Percentiles rank a stretch among this genome's conserved stretches.
These are phyloP conservation scores for Halichoeres trimaculatus DNA, from an alignment of 2,113 vertebrate species.

Conservation along the genomic window DNA sequence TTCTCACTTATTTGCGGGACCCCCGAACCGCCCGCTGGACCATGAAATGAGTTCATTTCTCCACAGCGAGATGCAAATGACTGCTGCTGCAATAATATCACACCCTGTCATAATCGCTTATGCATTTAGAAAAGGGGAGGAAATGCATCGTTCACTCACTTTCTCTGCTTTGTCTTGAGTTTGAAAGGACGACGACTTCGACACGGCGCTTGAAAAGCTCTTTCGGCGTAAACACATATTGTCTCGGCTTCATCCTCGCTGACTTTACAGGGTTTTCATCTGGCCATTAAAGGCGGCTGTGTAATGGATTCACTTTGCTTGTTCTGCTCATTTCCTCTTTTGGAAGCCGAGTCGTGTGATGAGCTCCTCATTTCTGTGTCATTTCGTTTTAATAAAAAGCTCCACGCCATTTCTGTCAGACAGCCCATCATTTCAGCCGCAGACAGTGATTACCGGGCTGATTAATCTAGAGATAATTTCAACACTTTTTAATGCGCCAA, in stretches of 20 bases:
- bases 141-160: slow-evolving; percentile 34
- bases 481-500: not conserved
- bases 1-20: slow-evolving; percentile 69
- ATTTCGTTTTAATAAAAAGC: not conserved
- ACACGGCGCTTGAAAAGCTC: slow-evolving; percentile 29
- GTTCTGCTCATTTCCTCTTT: slow-evolving; percentile 34
- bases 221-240: slow-evolving; percentile 33
- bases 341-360: not conserved
- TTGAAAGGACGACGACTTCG: slow-evolving; percentile 17
- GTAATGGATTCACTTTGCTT: slow-evolving; percentile 21
- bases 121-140: slow-evolving; percentile 47
- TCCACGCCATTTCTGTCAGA: not conserved
- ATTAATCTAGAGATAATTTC: slow-evolving; percentile 20
- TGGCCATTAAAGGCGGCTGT: slow-evolving; percentile 19
- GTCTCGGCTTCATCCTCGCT: slow-evolving; percentile 29
- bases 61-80: slow-evolving; percentile 72
- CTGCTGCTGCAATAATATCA: slow-evolving; percentile 68
- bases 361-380: not conserved
- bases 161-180: slow-evolving; percentile 14
- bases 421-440: slow-evolving; percentile 11
- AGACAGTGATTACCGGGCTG: slow-evolving; percentile 6
- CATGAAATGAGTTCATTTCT: slow-evolving; percentile 83
- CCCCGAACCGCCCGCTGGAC: slow-evolving; percentile 65
- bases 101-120: slow-evolving; percentile 71
- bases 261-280: slow-evolving; percentile 50